These are phyloP conservation scores for Stictocephala bisonia DNA, from an alignment of 2,888 invertebrate species.

Conservation along the genomic window DNA sequence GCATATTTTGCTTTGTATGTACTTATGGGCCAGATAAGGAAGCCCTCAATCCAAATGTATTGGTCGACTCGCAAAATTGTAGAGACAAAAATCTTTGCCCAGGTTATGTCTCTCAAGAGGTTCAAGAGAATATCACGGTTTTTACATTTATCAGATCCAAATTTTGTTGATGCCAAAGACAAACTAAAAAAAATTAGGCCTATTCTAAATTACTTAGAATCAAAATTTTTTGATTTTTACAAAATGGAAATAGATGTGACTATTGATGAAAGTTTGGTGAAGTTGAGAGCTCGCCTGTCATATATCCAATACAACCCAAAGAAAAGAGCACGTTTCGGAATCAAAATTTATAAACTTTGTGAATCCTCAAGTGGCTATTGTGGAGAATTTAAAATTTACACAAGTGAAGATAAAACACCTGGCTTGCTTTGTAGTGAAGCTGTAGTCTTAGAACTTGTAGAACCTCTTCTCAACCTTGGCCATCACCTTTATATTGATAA, in stretches of 20 bases:
- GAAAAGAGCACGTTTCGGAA: conserved; percentile 21
- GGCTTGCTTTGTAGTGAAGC: no score
- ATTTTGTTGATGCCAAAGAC: background rate
- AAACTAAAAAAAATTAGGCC: no score
- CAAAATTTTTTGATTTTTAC: background rate
- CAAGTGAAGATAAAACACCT: background rate
- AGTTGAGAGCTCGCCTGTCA: conserved; percentile 13
- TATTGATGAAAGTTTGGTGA: conserved; percentile 24
- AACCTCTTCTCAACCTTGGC: background rate
- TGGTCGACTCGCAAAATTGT: conserved; percentile 5
- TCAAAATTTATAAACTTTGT: conserved; percentile 24
- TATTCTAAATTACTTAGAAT: background rate
- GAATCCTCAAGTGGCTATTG: conserved; percentile 6
- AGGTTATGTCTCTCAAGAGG: background rate
- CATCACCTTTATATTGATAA: background rate
- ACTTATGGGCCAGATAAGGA: no score
- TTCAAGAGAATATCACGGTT: background rate
- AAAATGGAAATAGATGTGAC: background rate
- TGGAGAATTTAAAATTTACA: conserved; percentile 3
- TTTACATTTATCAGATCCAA: background rate
- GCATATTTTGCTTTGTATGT: conserved; percentile 5
- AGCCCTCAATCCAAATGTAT: no score
- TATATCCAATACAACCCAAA: conserved; percentile 11
- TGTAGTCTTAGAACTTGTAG: background rate
- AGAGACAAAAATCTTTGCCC: background rate